Base-by-base conservation (phyloP, 2,888 invertebrate genomes). In the Cerastis leucographa region DNA sequence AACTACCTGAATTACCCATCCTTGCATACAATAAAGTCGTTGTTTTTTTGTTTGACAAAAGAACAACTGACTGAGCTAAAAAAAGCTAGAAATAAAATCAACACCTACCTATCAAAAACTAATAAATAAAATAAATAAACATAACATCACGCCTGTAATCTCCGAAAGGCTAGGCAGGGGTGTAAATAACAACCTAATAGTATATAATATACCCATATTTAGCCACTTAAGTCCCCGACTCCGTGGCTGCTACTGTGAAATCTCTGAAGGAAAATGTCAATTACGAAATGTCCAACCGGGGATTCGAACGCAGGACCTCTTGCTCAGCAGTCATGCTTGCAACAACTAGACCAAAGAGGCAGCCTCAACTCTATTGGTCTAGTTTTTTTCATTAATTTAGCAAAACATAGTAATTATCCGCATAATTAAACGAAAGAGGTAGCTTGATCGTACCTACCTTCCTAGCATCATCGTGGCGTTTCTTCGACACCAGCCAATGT, bases 401-500 rank as follows among this genome's bases (percentile, higher is more conserved):
- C 17, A 59, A 59, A 3, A 61, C 19, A 61, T 14, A 14, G 14
- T 25, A 5, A 25, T 40, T 11, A 40, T 14, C n/a, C 42, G 8
- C 4, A 17, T 64, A 25, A n/a, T 42, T n/a, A 17, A 8, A 42
- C n/a, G 8, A 64, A 42, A 64, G 29, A 51, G 1, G 40, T 19
- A 29, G 44, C 75, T 67, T 64, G 19, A 44, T 69, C 44, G 56
- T 59, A 74, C 62, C 74, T 87, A 97, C 96, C 91, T 97, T 97
- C 84, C 97, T 97, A 0, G 98, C 98, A 44, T 98, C 98, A 6
- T 97, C 95, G 40, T 97, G 90, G 17, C 97, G 97, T 79, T 97
- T 97, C 89, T 97, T 97, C 0, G 97, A 97, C 70, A 98, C 97
- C 69, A 98, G 94, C 98, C 98, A 98, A 86, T 98, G 97, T 0